Conservation (phyloP, 2,113 vertebrate genomes). For the Hypocryptadius cinnamomeus region DNA sequence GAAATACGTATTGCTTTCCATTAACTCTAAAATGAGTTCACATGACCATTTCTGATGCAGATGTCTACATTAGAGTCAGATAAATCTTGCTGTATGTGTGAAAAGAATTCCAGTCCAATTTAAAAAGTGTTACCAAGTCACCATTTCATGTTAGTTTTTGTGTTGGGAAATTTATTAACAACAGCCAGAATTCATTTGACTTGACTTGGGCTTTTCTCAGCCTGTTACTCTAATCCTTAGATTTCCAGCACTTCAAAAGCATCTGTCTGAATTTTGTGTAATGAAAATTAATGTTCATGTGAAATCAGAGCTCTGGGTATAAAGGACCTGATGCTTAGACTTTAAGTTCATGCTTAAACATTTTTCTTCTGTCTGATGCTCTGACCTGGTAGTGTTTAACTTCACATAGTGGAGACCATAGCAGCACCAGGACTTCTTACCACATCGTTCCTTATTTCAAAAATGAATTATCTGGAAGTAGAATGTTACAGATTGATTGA, state of each 20-base stretch:
- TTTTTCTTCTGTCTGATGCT: background rate
- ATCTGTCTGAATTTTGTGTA: background rate
- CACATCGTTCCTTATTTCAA: background rate
- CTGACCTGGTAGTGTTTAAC: background rate
- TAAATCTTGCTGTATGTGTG: background rate
- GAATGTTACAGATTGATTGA: background rate
- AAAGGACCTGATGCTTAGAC: background rate
- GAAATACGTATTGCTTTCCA: background rate
- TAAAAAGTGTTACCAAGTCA: background rate
- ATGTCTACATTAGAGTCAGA: background rate
- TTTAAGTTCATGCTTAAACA: background rate
- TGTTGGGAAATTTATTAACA: background rate
- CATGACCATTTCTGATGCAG: background rate
- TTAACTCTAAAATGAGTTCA: background rate
- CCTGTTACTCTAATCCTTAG: background rate
- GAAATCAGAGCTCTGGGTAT: background rate
- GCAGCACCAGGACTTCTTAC: background rate
- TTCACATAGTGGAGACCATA: background rate
- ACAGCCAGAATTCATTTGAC: background rate
- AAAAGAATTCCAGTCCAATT: background rate
- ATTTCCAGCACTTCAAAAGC: background rate
- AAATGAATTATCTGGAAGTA: slow-evolving; percentile 17
- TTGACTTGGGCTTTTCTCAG: background rate
- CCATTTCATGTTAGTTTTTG: background rate
- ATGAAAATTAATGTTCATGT: background rate